Percentiles rank a stretch among this genome's conserved stretches.
These are phyloP conservation scores for Byasa hedistus DNA, from an alignment of 2,888 invertebrate species.

Conservation along the genomic window DNA sequence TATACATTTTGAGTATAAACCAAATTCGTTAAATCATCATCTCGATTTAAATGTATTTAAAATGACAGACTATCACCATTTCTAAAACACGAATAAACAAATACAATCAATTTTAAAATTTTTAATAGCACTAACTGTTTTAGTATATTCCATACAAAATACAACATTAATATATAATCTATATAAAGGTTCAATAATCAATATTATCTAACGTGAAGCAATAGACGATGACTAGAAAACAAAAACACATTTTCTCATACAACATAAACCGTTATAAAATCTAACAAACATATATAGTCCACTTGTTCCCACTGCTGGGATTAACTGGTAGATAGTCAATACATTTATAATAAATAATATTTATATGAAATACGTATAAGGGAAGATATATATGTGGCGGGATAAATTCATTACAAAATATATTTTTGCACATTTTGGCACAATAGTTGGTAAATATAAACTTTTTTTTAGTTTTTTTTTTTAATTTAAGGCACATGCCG, in stretches of 20 bases:
- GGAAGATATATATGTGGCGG: constrained; percentile 17
- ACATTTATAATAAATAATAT: constrained; percentile 23
- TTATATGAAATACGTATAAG: constrained; percentile 11
- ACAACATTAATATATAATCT: constrained; percentile 60
- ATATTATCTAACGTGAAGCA: constrained; percentile 37
- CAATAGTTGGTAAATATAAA: constrained; percentile 38
- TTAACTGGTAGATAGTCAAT: too few relatives aligned
- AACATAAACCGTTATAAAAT: constrained; percentile 22
- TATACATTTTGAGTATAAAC: too few relatives aligned
- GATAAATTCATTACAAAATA: constrained; percentile 30
- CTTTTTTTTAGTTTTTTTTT: constrained; percentile 33
- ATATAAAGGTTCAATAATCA: constrained; percentile 38
- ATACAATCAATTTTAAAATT: constrained; percentile 48
- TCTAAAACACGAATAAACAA: too few relatives aligned
- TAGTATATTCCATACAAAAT: constrained; percentile 70
- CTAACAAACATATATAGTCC: constrained; percentile 1
- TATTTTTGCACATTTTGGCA: constrained; percentile 51
- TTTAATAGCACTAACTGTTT: constrained; percentile 66
- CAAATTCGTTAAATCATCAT: too few relatives aligned
- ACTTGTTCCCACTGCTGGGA: too few relatives aligned
- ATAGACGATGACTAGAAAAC: constrained; percentile 37
- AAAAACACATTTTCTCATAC: constrained; percentile 31
- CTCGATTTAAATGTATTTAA: too few relatives aligned
- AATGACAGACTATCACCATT: too few relatives aligned
- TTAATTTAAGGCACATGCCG: constrained; percentile 66